These are phyloP conservation scores for Triplophysa yarkandensis DNA, from an alignment of 2,797 vertebrate genomes.

Conservation along the genomic window DNA sequence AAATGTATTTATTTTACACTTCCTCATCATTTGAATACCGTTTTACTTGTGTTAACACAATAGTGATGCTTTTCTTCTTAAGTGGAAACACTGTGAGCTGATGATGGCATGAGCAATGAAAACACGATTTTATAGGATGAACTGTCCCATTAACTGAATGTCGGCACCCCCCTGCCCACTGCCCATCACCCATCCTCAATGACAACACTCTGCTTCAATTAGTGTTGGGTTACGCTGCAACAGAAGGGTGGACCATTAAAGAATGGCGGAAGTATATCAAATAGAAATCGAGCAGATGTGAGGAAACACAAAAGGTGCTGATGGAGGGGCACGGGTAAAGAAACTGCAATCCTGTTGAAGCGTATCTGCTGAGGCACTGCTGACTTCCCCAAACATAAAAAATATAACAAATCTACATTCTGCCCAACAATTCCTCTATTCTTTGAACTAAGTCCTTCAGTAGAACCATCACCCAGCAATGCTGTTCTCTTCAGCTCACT, in stretches of 20 bases:
- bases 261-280: constrained; percentile 26
- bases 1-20: neutral
- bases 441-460: constrained; percentile 1
- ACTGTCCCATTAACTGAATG: constrained; percentile 57
- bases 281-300: constrained; percentile 32
- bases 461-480: constrained; percentile 6
- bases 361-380: constrained; percentile 18
- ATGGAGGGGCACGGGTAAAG: constrained; percentile 3
- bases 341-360: neutral
- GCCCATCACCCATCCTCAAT: constrained; percentile 45
- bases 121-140: neutral
- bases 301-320: constrained; percentile 9
- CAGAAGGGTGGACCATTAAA: constrained; percentile 31
- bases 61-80: neutral
- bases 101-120: neutral
- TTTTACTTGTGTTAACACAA: neutral
- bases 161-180: constrained; percentile 48
- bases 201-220: constrained; percentile 60
- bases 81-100: neutral
- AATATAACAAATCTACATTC: constrained; percentile 5
- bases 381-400: constrained; percentile 41
- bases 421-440: constrained; percentile 16
- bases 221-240: constrained; percentile 61
- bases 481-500: constrained; percentile 25
- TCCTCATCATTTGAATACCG: neutral